Evolutionary conservation across 2,888 invertebrate genomes (phyloP), one percentile per base, ranked within the genome.

Genomic region (Zaprionus obscuricornis): DNA sequence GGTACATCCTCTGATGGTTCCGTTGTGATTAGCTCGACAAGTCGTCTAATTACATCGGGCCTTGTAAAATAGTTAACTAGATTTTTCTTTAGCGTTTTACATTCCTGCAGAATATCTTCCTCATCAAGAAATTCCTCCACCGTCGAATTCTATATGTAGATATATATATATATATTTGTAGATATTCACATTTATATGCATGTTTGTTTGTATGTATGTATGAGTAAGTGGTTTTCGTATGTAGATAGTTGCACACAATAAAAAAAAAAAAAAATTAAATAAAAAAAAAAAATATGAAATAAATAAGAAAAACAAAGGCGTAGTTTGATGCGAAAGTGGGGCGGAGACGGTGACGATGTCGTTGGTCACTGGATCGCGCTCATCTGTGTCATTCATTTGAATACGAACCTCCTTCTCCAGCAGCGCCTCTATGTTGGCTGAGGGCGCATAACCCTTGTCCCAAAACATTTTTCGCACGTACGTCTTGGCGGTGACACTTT

Each of bases 31-130:
- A 98, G 91, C 51, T 94, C 94, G 69, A 98, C 94, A 87, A 98
- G 92, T 89, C 97, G 96, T 66, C 95, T 94, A 90, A 98, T 93
- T 60, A 96, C 93, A 86, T 97, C 96, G 47, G 95, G 95, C 87
- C 94, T 94, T 82, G 94, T 94, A 85, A 98, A 93, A 91, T 95
- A 98, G 89, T 96, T 96, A 79, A 97, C 93, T 65, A 98, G 92
- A 86, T 94, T 95, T 90, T 95, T 96, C 91, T 97, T 98, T 90
- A 96, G 96, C 72, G 94, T 94, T 91, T 96, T 97, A 91, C 98
- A 97, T 92, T 98, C 98, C 90, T 97, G 97, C 77, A 98, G 93
- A 88, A 98, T 95, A 91, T 98, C 97, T 89, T 97, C 97, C 89
- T 97, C 96, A 89, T 98, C 97, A 93, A 98, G 92, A 72, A 98